Base-by-base conservation (phyloP, 2,797 vertebrate genomes). In the Oreochromis grahami region DNA sequence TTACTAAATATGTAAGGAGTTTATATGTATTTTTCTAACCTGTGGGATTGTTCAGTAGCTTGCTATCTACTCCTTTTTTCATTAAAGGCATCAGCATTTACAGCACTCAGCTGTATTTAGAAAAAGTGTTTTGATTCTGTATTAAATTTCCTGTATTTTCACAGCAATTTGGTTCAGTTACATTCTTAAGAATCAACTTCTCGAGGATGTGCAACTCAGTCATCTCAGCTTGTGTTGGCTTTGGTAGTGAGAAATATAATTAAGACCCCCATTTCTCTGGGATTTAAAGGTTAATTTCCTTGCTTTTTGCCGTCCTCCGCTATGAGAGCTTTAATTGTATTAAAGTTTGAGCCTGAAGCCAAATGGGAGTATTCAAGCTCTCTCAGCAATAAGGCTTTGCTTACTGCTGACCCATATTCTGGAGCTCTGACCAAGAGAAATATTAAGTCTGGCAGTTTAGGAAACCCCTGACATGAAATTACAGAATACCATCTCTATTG, bases 291-390 rank as follows among this genome's bases (percentile, higher is more conserved):
- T 89, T 89, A 36, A 86, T 89, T 90, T 91, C 84, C 84, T 90
- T 90, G 88, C 55, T 81, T 87, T 87, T 45, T 19, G 26, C 5
- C 13, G 3, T 70, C 24, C 43, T 80, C 84, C 29, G 2, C 84
- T 86, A 88, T 93, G 86, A 95, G 91, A 92, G 89, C 84, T 93
- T 92, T 89, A 93, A 93, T 92, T 94, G 90, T 92, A 88, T 90
- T 85, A 84, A 86, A 88, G 82, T 55, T 55, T 56, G 65, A 76
- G 76, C 83, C 70, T 29, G 5, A 68, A 76, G 91, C 93, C 93
- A 95, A 93, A 88, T 89, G 87, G 82, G 90, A 94, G 88, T 93
- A 88, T 93, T 92, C 93, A 83, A 82, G 87, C 92, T 93, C 89
- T 89, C 80, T 60, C 77, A 74, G 89, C 60, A 91, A 87, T 91